Evolutionary conservation across 2,797 vertebrate species (phyloP).

Genomic region (Jordanella pulchra): DNA sequence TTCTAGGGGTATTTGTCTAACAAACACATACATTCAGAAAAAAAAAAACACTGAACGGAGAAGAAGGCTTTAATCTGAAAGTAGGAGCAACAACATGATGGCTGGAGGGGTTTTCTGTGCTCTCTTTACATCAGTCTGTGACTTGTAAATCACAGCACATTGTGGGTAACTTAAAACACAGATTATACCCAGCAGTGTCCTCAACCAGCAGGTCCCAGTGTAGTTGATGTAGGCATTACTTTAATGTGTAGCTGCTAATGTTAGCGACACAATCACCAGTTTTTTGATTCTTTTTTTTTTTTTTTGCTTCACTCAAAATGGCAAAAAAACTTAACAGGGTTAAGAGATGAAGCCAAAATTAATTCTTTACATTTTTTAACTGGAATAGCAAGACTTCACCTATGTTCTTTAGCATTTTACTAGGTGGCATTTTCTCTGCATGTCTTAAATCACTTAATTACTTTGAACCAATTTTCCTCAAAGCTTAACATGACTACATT

Average conservation of each 20-base stretch:
- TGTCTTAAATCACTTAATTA: background rate
- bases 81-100: constrained; percentile 10
- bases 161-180: constrained; percentile 14
- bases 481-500: background rate
- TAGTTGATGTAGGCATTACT: background rate
- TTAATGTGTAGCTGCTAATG: background rate
- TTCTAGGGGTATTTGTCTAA: constrained; percentile 9
- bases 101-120: constrained; percentile 24
- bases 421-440: background rate
- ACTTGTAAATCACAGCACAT: constrained; percentile 13
- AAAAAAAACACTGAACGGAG: background rate
- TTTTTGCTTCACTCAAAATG: background rate
- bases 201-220: background rate
- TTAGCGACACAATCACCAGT: background rate
- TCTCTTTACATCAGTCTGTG: constrained; percentile 7
- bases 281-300: no score
- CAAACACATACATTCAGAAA: background rate
- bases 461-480: background rate
- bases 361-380: background rate
- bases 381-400: background rate
- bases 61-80: constrained; percentile 6
- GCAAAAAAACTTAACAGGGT: background rate
- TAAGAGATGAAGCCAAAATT: background rate
- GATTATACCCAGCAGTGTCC: constrained; percentile 17
- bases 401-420: background rate